Base-by-base conservation (phyloP, 2,113 vertebrate genomes). In the Thomomys bottae region DNA sequence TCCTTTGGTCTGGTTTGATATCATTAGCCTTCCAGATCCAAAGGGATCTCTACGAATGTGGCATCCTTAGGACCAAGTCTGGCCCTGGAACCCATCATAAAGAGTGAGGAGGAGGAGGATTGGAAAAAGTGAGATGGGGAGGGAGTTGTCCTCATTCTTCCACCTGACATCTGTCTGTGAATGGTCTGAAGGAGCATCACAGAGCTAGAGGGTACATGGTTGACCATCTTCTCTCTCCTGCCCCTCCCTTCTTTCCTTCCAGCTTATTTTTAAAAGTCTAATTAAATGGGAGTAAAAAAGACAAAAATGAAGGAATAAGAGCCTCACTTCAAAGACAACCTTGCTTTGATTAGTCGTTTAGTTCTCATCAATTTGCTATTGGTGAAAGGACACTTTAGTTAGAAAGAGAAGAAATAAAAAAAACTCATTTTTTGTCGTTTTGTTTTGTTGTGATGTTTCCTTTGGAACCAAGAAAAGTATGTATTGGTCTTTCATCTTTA, bases 371-470 rank as follows among this genome's bases (percentile, higher is more conserved):
- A 63, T 86, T 90, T 71, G 66, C 84, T 88, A 34, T 67, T 79
- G 70, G 76, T n/a, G 64, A 79, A 93, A 85, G 66, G 49, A 75
- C 28, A 75, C 38, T 78, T 87, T 81, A 42, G 78, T 79, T 79
- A 88, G 1, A 9, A 79, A 82, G 89, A 84, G 91, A 93, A 30
- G 64, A 91, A 87, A 75, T 42, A 84, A 83, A 59, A 84, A 94
- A 82, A 11, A 17, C n/a, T 54, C 49, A 54, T 54, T 17, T 54
- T 54, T 54, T 54, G 12, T 54, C 18, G 49, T 54, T 54, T 54
- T n/a, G 64, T 63, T 73, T 93, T 83, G 42, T 61, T 92, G 40
- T 36, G 77, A 2, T 9, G 0, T 82, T 82, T 92, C 70, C 40
- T 88, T 72, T 82, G 71, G 75, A 82, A 80, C 30, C 64, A 38